Conservation (phyloP, 2,113 vertebrate genomes). For the Lycocorax pyrrhopterus region DNA sequence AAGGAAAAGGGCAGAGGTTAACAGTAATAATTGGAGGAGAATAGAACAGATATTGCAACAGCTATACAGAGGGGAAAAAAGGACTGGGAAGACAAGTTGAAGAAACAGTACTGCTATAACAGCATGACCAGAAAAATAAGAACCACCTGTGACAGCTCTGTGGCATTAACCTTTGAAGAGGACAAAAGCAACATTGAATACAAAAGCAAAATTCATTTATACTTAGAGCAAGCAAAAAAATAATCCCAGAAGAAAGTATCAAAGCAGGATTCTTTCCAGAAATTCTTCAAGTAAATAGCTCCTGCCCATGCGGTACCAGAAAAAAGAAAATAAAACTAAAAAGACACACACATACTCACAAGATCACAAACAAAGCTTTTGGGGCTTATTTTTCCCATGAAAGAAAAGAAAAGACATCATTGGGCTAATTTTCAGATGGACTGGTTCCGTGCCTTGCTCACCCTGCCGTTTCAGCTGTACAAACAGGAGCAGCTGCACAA, state of each 20-base stretch:
- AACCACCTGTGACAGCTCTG: conserved; percentile 53
- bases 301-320: conserved; percentile 23
- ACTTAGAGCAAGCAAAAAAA: conserved; percentile 42
- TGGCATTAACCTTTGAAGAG: conserved; percentile 57
- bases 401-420: conserved; percentile 19
- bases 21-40: conserved; percentile 56
- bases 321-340: conserved; percentile 61
- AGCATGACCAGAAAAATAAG: conserved; percentile 61
- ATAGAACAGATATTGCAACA: conserved; percentile 25
- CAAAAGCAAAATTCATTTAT: conserved; percentile 54
- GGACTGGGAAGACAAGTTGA: conserved; percentile 44
- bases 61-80: conserved; percentile 47
- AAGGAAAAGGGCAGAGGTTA: conserved; percentile 50
- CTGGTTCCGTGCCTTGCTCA: not conserved
- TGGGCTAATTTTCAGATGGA: conserved; percentile 35
- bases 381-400: conserved; percentile 40
- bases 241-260: conserved; percentile 60
- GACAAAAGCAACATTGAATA: conserved; percentile 51
- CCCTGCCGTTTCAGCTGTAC: conserved; percentile 13
- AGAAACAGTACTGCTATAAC: conserved; percentile 45
- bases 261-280: conserved; percentile 56
- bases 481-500: conserved; percentile 14
- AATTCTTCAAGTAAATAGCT: conserved; percentile 62
- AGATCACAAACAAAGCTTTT: conserved; percentile 62
- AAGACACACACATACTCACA: conserved; percentile 38